phyloP scores from a whole-genome alignment of 2,113 vertebrate genomes.

The Hassar affinis region DNA sequence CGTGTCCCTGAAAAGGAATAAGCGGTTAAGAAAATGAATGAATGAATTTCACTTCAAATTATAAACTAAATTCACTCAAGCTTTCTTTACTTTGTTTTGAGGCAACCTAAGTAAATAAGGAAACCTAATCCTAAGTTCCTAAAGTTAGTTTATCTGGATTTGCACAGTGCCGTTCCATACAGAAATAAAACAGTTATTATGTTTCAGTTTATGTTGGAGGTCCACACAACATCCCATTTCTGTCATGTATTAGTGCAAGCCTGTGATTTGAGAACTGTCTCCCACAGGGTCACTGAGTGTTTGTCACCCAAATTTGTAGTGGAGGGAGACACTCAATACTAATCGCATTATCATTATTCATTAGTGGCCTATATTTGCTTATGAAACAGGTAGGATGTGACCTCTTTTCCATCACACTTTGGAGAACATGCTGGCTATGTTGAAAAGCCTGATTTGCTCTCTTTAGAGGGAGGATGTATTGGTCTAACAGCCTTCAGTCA shows the following conservation, averaged over 20 bases:
- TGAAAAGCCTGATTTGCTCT: conserved; percentile 8
- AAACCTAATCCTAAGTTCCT: neutral
- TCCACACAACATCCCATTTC: neutral
- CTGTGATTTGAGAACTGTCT: conserved; percentile 3
- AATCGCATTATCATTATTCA: conserved; percentile 36
- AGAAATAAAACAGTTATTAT: neutral
- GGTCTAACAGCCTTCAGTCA: conserved; percentile 42
- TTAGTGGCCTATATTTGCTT: conserved; percentile 21
- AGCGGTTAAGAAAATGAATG: no score
- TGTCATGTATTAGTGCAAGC: conserved; percentile 17
- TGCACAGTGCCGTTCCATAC: neutral
- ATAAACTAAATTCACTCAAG: neutral
- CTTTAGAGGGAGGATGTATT: conserved; percentile 18
- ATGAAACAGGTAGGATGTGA: conserved; percentile 44
- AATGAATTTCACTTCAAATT: no score
- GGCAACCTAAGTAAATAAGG: neutral
- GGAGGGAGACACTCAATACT: conserved; percentile 32
- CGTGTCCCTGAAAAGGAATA: no score
- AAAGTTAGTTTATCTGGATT: neutral
- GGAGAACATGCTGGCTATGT: neutral
- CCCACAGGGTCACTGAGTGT: conserved; percentile 13
- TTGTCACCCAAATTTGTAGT: conserved; percentile 32
- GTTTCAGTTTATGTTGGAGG: neutral
- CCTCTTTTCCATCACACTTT: conserved; percentile 22
- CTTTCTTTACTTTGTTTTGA: neutral